Conservation (phyloP, 1,140 invertebrate genomes). For the Glomeris maerens region DNA sequence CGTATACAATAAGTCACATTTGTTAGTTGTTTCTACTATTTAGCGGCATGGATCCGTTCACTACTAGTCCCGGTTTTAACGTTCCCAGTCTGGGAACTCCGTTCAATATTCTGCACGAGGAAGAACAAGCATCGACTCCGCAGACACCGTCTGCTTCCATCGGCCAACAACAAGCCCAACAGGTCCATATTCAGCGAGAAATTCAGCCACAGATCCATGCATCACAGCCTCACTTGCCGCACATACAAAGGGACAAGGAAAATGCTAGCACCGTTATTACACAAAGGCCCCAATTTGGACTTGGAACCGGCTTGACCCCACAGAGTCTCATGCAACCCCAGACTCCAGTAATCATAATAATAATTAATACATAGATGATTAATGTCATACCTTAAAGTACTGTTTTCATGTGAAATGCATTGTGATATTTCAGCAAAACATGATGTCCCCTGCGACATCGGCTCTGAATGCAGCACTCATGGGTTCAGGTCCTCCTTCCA, state of each 20-base stretch:
- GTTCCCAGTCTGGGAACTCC: slow-evolving; percentile 82
- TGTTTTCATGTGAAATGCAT: slow-evolving; percentile 17
- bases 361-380: slow-evolving; percentile 11
- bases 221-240: slow-evolving; percentile 34
- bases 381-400: slow-evolving; percentile 7
- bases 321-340: slow-evolving; percentile 67
- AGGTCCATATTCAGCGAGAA: slow-evolving; percentile 40
- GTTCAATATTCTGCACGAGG: slow-evolving; percentile 65
- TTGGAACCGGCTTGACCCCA: slow-evolving; percentile 38
- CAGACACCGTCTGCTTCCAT: slow-evolving; percentile 63
- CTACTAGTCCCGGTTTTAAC: slow-evolving; percentile 71
- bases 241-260: slow-evolving; percentile 40
- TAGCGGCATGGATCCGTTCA: slow-evolving; percentile 87
- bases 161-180: slow-evolving; percentile 33
- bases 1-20: too few relatives aligned
- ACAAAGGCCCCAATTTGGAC: slow-evolving; percentile 23
- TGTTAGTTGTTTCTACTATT: too few relatives aligned
- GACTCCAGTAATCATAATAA: slow-evolving; percentile 50
- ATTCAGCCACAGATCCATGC: slow-evolving; percentile 23
- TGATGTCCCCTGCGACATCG: slow-evolving; percentile 58
- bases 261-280: slow-evolving; percentile 53
- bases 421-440: slow-evolving; percentile 48
- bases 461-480: slow-evolving; percentile 18
- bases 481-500: slow-evolving; percentile 29
- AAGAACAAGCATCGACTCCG: slow-evolving; percentile 71